Conservation (phyloP, 2,113 vertebrate species). For the Nipponia nippon region DNA sequence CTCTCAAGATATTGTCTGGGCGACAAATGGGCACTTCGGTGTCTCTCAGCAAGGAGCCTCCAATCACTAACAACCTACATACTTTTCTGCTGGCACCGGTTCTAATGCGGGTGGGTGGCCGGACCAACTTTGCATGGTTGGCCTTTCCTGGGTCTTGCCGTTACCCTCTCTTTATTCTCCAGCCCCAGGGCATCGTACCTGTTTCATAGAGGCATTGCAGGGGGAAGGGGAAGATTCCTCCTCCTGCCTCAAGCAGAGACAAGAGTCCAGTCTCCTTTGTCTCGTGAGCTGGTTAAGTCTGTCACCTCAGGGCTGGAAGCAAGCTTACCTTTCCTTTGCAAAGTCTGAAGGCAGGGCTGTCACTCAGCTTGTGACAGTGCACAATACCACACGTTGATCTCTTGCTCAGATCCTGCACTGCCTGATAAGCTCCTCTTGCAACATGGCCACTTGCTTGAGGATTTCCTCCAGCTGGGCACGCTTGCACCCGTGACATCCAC, state of each 20-base stretch:
- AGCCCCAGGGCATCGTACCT: neutral
- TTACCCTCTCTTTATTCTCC: neutral
- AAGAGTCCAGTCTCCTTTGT: neutral
- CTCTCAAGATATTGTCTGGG: neutral
- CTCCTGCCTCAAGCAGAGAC: neutral
- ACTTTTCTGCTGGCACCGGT: neutral
- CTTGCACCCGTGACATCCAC: neutral
- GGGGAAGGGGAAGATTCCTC: neutral
- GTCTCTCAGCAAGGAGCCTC: neutral
- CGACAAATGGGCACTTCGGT: neutral
- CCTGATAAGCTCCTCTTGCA: neutral
- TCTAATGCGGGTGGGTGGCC: neutral
- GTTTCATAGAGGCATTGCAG: neutral
- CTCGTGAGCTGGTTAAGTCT: too few species aligned
- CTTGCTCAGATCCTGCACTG: neutral
- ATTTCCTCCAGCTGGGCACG: neutral
- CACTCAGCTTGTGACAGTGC: neutral
- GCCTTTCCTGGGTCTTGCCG: neutral
- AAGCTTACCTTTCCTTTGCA: neutral
- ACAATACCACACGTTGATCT: neutral
- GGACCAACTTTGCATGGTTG: neutral
- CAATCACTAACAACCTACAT: neutral
- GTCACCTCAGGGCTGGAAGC: neutral
- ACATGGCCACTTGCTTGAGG: neutral
- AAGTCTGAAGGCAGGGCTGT: neutral